Evolutionary conservation across 2,888 invertebrate genomes (phyloP), one percentile per base, ranked within the genome.

Genomic region (Gastrophysa polygoni): DNA sequence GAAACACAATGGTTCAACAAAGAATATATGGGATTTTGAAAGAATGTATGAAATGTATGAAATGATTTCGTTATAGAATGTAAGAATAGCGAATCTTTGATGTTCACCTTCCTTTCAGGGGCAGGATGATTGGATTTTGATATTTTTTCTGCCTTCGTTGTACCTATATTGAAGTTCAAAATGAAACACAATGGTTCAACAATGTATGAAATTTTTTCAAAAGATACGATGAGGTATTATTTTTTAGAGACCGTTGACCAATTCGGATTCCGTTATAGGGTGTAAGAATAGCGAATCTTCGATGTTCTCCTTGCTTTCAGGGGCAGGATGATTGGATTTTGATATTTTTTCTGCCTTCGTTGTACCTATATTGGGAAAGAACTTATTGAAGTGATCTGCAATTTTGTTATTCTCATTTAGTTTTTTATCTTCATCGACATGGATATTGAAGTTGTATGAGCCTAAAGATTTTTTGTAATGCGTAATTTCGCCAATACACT

Each of bases 11-110:
- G n/a, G n/a, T n/a, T n/a, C n/a, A n/a, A n/a, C 16, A 49, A 29
- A n/a, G n/a, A n/a, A n/a, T n/a, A n/a, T n/a, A n/a, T n/a, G n/a
- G n/a, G n/a, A n/a, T n/a, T n/a, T n/a, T n/a, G n/a, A n/a, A n/a
- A n/a, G n/a, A n/a, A n/a, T n/a, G n/a, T n/a, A n/a, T n/a, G n/a
- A n/a, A n/a, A n/a, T n/a, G n/a, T n/a, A n/a, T n/a, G n/a, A n/a
- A n/a, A n/a, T n/a, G 28, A 28, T 29, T 49, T 49, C 11, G 49
- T 49, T 49, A 28, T 29, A 29, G 49, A 29, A 29, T 50, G 29
- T 50, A 29, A 50, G 16, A 50, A 32, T 50, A 50, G 29, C n/a
- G 32, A 50, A 21, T 48, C 28, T 28, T 48, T 48, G 48, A 48
- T 28, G 14, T 28, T 48, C 28, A 48, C 48, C 11, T 48, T 11